These are phyloP conservation scores for Aethina tumida DNA, from an alignment of 1,140 invertebrate genomes.

Conservation along the genomic window DNA sequence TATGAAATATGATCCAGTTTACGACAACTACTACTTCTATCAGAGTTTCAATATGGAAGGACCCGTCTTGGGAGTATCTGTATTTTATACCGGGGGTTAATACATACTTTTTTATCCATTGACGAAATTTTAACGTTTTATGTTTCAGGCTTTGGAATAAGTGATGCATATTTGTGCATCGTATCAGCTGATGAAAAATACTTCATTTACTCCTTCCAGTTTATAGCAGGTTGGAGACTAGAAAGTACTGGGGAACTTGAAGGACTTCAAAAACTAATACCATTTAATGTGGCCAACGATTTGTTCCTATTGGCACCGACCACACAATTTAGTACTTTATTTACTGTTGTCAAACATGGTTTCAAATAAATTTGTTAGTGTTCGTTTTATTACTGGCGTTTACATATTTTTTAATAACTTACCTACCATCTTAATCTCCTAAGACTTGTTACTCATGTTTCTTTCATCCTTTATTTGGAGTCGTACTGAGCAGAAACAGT, in stretches of 20 bases:
- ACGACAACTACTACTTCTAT: constrained; percentile 29
- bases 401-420: constrained; percentile 7
- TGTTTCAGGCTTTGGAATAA: constrained; percentile 25
- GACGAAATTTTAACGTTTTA: background rate
- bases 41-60: constrained; percentile 24
- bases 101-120: background rate
- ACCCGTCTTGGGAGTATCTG: constrained; percentile 21
- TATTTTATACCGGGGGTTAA: constrained; percentile 29
- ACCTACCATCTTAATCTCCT: constrained; percentile 4
- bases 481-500: constrained; percentile 23
- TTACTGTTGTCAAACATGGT: constrained; percentile 25
- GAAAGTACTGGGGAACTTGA: constrained; percentile 23
- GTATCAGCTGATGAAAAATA: constrained; percentile 24
- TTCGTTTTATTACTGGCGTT: background rate
- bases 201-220: constrained; percentile 26
- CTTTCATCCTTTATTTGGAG: too few relatives aligned
- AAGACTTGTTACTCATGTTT: too few relatives aligned
- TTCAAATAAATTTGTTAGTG: constrained; percentile 3
- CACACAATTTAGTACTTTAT: constrained; percentile 21
- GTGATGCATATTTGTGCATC: constrained; percentile 27
- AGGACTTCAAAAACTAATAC: constrained; percentile 24
- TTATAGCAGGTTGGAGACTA: constrained; percentile 27
- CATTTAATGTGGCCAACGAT: constrained; percentile 23
- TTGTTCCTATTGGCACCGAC: constrained; percentile 28
- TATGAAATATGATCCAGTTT: constrained; percentile 25